Evolutionary conservation across 2,888 invertebrate genomes (phyloP), one percentile per base, ranked within the genome.

Genomic region (Polydrusus cervinus): DNA sequence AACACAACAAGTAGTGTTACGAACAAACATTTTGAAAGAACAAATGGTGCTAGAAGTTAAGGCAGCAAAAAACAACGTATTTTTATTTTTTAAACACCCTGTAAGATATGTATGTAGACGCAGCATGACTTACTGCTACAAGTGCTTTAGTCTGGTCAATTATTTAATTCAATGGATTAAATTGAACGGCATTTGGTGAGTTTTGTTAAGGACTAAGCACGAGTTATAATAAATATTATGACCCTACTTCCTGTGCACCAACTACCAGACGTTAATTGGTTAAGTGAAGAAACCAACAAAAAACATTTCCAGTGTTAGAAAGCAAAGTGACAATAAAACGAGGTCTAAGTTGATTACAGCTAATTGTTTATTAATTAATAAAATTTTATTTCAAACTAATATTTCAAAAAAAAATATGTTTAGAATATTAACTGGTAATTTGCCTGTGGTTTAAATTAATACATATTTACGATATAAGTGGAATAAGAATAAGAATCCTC

Each of bases 141-240:
- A 74, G 76, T 76, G 69, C 74, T 74, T 78, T 66, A 72, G 45
- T 78, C 75, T 79, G 81, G 81, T 84, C 84, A 85, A 85, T 85
- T 85, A 84, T 85, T 85, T 85, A 86, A 86, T 86, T 85, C 83
- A 75, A 53, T 71, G 82, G 80, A 79, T 82, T 85, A 84, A 86
- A 86, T 85, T 85, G 84, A 85, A 85, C 84, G 84, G 84, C 85
- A 85, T 85, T 85, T 85, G 84, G 81, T 82, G 79, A 82, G 82
- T 84, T 83, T 84, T 61, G 74, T 84, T 84, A 84, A 83, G 84
- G 81, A 83, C 83, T 81, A 81, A 84, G 85, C 86, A 86, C 86
- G 86, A 85, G 86, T 86, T 84, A 83, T 82, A 84, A 85, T 86
- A 85, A 86, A 86, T 85, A 86, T 86, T 85, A 84, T 86, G 86